A percentile compares a stretch with the other conserved stretches of the same genome.
These are phyloP conservation scores for Craniophora ligustri DNA, from an alignment of 2,888 invertebrate genomes.

Conservation along the genomic window DNA sequence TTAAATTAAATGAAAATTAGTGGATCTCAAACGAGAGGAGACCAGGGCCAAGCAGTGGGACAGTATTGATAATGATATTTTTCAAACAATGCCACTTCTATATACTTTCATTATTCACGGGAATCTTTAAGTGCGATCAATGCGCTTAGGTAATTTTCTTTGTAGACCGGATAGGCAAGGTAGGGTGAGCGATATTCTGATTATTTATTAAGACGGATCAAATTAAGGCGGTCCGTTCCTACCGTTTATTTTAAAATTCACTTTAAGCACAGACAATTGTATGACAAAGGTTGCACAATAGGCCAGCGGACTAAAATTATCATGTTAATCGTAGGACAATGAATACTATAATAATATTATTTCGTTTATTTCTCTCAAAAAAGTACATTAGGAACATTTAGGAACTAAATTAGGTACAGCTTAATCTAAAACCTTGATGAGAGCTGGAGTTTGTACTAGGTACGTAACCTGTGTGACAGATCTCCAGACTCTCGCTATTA, in stretches of 20 bases:
- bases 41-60: no score
- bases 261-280: slow-evolving; percentile 29
- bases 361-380: no score
- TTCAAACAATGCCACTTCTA: no score
- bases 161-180: slow-evolving; percentile 26
- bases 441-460: no score
- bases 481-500: no score
- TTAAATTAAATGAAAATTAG: no score
- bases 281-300: neutral
- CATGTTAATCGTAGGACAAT: neutral
- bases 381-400: no score
- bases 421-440: no score
- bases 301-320: slow-evolving; percentile 8
- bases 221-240: slow-evolving; percentile 30
- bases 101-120: slow-evolving; percentile 8
- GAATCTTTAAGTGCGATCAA: slow-evolving; percentile 31
- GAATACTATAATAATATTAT: neutral
- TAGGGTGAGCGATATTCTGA: slow-evolving; percentile 23
- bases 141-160: slow-evolving; percentile 39
- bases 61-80: no score
- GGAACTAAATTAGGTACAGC: no score
- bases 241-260: slow-evolving; percentile 30
- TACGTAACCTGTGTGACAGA: no score
- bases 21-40: no score
- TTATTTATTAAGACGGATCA: slow-evolving; percentile 51